Evolutionary conservation across 2,888 invertebrate genomes (phyloP), one percentile per base, ranked within the genome.

Genomic region (Lumbricus terrestris): DNA sequence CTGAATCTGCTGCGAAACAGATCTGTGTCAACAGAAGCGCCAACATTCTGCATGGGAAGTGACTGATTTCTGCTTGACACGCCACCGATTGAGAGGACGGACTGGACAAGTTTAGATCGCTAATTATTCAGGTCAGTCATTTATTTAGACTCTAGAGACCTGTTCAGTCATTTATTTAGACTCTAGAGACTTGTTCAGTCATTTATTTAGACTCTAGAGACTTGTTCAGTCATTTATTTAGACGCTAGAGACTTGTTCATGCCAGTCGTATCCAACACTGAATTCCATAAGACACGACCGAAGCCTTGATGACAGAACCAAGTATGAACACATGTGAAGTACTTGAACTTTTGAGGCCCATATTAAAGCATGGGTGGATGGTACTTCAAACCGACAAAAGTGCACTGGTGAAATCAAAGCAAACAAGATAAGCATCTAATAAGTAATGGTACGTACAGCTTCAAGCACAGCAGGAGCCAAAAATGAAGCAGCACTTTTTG

Each of bases 261-360:
- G 69, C 69, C 69, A 69, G 69, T n/a, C n/a, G 69, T 69, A 69
- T n/a, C 69, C 2, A 69, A 69, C n/a, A 69, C 69, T 69, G 69
- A 69, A 69, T 4, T 29, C 54, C 54, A 54, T n/a, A 69, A 69
- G 0, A 69, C 69, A 69, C 69, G n/a, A n/a, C n/a, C n/a, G 15
- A 40, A 6, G 29, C 29, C 29, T 11, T n/a, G n/a, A 8, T n/a
- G 69, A n/a, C 69, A 4, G 69, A 69, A 69, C n/a, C n/a, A 47
- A 47, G 20, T 18, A 69, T 69, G 29, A 69, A 69, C 29, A n/a
- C 69, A 69, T 8, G 69, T n/a, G n/a, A 69, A 69, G 69, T 69
- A 69, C 69, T 69, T 69, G 69, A 69, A 69, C 69, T 69, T 69
- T 69, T n/a, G 69, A 69, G 69, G 69, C 69, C 69, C 69, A 69